phyloP scores from a whole-genome alignment of 2,113 vertebrate species.

The Ptyas mucosa region DNA sequence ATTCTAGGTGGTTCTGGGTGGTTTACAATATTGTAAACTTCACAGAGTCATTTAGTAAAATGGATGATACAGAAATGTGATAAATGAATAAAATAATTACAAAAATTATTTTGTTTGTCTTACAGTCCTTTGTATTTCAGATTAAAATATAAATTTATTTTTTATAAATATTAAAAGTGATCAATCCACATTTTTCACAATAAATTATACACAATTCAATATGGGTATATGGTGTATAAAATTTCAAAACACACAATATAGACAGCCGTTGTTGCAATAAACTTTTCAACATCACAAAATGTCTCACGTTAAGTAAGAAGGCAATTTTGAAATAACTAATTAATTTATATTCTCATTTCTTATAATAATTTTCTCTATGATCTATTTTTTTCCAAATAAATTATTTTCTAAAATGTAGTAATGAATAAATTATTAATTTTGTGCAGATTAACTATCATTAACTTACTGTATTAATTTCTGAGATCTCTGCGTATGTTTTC shows the following conservation, averaged over 20 bases:
- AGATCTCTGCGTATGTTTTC: slow-evolving; percentile 65
- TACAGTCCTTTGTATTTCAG: background rate
- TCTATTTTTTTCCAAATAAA: background rate
- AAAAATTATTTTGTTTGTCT: background rate
- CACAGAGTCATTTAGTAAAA: no score
- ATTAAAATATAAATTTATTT: background rate
- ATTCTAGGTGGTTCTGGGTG: no score
- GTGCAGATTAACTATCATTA: background rate
- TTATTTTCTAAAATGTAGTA: background rate
- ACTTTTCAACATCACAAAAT: background rate
- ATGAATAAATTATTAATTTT: background rate
- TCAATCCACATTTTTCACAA: background rate
- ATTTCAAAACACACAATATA: background rate
- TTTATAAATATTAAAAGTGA: background rate
- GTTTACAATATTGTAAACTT: no score
- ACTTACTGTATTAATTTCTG: slow-evolving; percentile 80
- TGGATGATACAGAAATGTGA: no score
- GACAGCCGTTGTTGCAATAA: background rate
- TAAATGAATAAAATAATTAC: no score
- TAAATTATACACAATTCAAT: background rate
- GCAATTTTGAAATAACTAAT: background rate
- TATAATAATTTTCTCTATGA: background rate
- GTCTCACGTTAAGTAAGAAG: background rate
- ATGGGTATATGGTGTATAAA: background rate
- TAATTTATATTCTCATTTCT: background rate